A percentile compares a stretch with the other conserved stretches of the same genome.
Evolutionary conservation across 30 jellyfish, hydroid and myxozoan genomes (phyloP).

Genomic region (Cassiopea andromeda): DNA sequence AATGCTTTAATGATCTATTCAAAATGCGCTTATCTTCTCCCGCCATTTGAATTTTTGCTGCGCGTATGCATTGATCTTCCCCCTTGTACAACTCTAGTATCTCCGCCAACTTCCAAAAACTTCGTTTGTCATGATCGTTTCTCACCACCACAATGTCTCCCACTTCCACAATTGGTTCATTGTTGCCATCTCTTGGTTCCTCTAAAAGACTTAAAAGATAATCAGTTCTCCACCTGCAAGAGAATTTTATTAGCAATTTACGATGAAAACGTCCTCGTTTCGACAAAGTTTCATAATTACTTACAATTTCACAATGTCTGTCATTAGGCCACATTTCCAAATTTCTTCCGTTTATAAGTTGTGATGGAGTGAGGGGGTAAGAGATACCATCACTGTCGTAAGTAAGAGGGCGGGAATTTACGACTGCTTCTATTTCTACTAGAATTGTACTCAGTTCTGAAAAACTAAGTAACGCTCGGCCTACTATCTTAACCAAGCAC

Average conservation of each 20-base stretch:
- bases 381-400: constrained; percentile 44
- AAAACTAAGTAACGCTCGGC: constrained; percentile 54
- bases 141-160: constrained; percentile 29
- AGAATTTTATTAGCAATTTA: constrained; percentile 13
- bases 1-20: constrained; percentile 14
- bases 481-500: constrained; percentile 35
- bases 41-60: constrained; percentile 35
- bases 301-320: constrained; percentile 32
- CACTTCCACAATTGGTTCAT: constrained; percentile 29
- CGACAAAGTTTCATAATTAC: constrained; percentile 40
- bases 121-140: constrained; percentile 24
- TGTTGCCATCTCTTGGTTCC: neutral
- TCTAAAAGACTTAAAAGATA: no score
- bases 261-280: constrained; percentile 46
- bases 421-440: constrained; percentile 56
- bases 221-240: constrained; percentile 23
- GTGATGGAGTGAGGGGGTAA: constrained; percentile 60
- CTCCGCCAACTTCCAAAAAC: constrained; percentile 41
- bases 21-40: constrained; percentile 21
- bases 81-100: constrained; percentile 19
- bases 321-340: neutral
- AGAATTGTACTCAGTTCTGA: constrained; percentile 27
- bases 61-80: constrained; percentile 14
- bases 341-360: constrained; percentile 53
- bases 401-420: constrained; percentile 58